Conservation (phyloP, 1,140 invertebrate genomes). For the Papilio dardanus region DNA sequence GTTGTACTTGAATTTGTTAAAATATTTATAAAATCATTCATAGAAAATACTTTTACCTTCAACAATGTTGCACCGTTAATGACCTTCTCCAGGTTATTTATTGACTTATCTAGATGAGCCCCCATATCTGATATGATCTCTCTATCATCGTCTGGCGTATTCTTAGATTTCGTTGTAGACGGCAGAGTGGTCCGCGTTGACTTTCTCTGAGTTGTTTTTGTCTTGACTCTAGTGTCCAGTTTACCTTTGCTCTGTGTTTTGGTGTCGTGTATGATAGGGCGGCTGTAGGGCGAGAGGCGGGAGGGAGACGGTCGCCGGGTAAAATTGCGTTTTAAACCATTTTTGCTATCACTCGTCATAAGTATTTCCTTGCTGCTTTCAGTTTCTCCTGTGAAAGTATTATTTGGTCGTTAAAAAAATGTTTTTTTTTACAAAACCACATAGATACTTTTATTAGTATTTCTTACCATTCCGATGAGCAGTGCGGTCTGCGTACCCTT, state of each 20-base stretch:
- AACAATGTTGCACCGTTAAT: conserved; percentile 63
- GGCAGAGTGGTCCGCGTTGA: not conserved
- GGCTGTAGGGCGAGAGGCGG: conserved; percentile 64
- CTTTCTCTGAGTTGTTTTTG: conserved; percentile 28
- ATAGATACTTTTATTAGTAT: not conserved
- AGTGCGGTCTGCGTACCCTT: conserved; percentile 29
- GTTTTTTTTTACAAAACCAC: not conserved
- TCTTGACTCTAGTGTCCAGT: conserved; percentile 29
- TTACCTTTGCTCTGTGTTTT: conserved; percentile 41
- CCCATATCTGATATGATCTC: conserved; percentile 7
- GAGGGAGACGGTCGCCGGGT: conserved; percentile 66
- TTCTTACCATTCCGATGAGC: conserved; percentile 45
- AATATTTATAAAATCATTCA: conserved; percentile 19
- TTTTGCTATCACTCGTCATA: conserved; percentile 71
- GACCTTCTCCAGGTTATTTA: conserved; percentile 58
- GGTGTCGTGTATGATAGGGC: conserved; percentile 47
- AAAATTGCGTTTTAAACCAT: conserved; percentile 64
- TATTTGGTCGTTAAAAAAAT: not conserved
- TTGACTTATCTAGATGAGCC: conserved; percentile 52
- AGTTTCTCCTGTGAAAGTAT: conserved; percentile 46
- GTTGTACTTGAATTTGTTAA: not conserved
- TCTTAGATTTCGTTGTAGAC: conserved; percentile 34
- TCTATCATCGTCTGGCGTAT: conserved; percentile 12
- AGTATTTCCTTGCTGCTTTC: conserved; percentile 74
- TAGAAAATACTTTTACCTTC: conserved; percentile 49